Base-by-base conservation (phyloP, 2,888 invertebrate genomes). In the Pyrrhosoma nymphula region DNA sequence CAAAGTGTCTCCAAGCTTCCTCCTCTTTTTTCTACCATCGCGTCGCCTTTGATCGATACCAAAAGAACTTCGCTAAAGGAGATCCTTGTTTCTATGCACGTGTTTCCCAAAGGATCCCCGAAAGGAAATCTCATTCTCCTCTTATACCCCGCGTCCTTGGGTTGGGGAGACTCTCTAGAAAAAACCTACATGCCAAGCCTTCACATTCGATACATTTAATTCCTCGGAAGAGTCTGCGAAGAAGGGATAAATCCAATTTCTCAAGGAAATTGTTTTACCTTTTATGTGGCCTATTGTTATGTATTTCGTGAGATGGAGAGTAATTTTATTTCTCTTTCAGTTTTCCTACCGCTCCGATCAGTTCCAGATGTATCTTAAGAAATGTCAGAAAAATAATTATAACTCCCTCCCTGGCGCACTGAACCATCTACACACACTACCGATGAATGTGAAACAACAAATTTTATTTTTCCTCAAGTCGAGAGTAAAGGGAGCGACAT, bases 71-170 rank as follows among this genome's bases (percentile, higher is more conserved):
- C 60, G 10, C n/a, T 26, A 30, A 60, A 60, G 47, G 60, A 60
- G 90, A 60, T 39, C 60, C 60, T 35, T 91, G 35, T 60, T 60
- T 35, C 60, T 23, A 20, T 91, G 60, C 90, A 91, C 90, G 90
- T 91, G 60, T 60, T 91, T 26, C 35, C 39, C 56, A 60, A 82
- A 82, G 30, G 82, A 16, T 82, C 30, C 18, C 89, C 39, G 35
- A 91, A 35, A 60, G 90, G 2, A 91, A 91, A 60, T 91, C 60
- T 90, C 90, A 90, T 56, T 56, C 39, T 35, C 90, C 30, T 35
- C 60, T 16, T 60, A 8, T 35, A 30, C 56, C 35, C 60, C 30
- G 20, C 35, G 20, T 47, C 90, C 60, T 91, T 82, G 82, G 35
- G 26, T n/a, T n/a, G 69, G 26, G 26, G 47, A 47, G 47, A 47